Evolutionary conservation across 2,113 vertebrate genomes (phyloP).

Genomic region (Mormoops blainvillei): DNA sequence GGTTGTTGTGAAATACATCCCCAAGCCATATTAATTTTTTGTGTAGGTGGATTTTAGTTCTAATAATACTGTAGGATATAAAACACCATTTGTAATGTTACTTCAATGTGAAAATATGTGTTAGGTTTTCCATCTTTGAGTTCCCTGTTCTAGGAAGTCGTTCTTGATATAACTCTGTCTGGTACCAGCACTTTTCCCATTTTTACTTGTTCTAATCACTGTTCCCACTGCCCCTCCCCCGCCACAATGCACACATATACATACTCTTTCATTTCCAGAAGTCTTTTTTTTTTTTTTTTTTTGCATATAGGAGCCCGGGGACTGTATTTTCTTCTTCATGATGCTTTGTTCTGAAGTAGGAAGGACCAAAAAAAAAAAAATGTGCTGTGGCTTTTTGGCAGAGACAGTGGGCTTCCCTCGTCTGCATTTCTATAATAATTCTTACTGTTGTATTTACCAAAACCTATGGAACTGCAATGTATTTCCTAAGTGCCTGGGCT

Average conservation of each 20-base stretch:
- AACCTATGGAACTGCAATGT: background rate
- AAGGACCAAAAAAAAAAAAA: conserved; percentile 30
- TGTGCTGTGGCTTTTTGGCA: background rate
- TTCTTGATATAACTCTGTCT: background rate
- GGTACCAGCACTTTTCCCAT: background rate
- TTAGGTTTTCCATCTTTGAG: background rate
- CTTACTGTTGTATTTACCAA: background rate
- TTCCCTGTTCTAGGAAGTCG: background rate
- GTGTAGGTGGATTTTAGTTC: background rate
- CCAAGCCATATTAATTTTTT: background rate
- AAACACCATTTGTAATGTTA: background rate
- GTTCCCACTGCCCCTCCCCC: too few species aligned
- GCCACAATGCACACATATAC: background rate
- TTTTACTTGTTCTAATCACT: background rate
- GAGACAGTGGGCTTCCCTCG: background rate
- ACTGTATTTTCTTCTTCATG: background rate
- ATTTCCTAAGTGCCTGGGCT: background rate
- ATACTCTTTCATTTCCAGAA: background rate
- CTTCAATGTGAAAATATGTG: background rate
- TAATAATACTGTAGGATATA: background rate
- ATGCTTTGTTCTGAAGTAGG: conserved; percentile 12
- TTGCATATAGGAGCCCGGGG: background rate
- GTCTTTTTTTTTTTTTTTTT: background rate
- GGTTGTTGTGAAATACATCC: background rate
- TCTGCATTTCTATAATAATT: background rate